phyloP scores from a whole-genome alignment of 2,113 vertebrate genomes.

The Grallaria varia region DNA sequence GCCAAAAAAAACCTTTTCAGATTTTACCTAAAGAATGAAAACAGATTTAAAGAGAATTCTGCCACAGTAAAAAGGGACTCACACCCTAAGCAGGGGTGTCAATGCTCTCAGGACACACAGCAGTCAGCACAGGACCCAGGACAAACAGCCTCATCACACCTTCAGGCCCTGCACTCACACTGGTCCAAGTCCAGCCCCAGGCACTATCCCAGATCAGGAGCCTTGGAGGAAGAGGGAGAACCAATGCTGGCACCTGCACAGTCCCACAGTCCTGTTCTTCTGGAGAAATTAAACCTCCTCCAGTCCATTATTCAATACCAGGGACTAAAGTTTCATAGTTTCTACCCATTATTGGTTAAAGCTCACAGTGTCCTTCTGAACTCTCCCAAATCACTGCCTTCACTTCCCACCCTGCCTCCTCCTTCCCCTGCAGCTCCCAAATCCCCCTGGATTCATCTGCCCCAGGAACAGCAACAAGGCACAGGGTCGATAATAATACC shows the following conservation, averaged over 20 bases:
- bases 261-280: rapidly evolving
- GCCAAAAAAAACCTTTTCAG: not conserved
- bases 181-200: not conserved
- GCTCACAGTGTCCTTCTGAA: not conserved
- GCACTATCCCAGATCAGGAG: rapidly evolving
- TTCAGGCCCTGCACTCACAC: rapidly evolving
- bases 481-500: rapidly evolving
- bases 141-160: not conserved
- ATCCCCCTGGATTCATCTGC: rapidly evolving
- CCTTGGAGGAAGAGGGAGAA: not conserved
- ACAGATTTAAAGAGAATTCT: rapidly evolving
- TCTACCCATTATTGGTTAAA: not conserved
- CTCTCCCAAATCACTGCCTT: not conserved
- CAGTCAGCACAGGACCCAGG: rapidly evolving
- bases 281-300: not conserved
- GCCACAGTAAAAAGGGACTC: not conserved
- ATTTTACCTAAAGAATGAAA: not conserved
- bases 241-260: rapidly evolving
- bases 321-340: rapidly evolving
- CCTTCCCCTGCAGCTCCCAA: not conserved
- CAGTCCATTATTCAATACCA: not conserved
- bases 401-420: not conserved
- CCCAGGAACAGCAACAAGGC: not conserved
- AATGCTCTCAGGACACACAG: rapidly evolving
- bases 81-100: not conserved